A percentile compares a stretch with the other conserved stretches of the same genome.
Conservation (phyloP, 2,113 vertebrate genomes). For the Apus apus region DNA sequence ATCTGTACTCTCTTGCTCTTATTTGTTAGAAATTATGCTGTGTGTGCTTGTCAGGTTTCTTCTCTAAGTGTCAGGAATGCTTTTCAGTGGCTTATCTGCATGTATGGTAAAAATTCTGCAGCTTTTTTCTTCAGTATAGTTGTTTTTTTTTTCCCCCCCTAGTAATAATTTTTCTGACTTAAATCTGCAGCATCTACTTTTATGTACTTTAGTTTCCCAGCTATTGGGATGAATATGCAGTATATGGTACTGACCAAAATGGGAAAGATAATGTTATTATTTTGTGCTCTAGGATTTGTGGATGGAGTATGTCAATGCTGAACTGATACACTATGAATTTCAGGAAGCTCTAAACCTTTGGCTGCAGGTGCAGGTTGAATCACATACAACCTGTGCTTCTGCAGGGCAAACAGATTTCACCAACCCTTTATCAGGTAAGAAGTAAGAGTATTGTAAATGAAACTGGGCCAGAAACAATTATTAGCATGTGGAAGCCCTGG, state of each 20-base stretch:
- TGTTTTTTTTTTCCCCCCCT: rapidly evolving
- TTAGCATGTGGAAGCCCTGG: background rate
- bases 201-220: background rate
- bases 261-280: background rate
- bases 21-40: rapidly evolving
- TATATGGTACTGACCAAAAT: background rate
- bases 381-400: conserved; percentile 65
- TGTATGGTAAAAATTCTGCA: background rate
- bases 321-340: conserved; percentile 86
- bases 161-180: background rate
- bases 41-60: background rate
- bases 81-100: background rate
- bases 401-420: conserved; percentile 80
- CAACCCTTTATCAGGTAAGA: conserved; percentile 82
- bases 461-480: background rate
- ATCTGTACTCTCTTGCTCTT: background rate
- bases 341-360: conserved; percentile 85
- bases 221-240: background rate
- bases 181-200: background rate
- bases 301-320: conserved; percentile 91
- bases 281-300: conserved; percentile 84
- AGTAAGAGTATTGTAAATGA: background rate
- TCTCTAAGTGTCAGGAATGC: background rate
- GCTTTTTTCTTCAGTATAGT: background rate
- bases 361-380: conserved; percentile 85